These are phyloP conservation scores for Theropithecus gelada DNA, from an alignment of 2,113 vertebrate genomes.

Conservation along the genomic window DNA sequence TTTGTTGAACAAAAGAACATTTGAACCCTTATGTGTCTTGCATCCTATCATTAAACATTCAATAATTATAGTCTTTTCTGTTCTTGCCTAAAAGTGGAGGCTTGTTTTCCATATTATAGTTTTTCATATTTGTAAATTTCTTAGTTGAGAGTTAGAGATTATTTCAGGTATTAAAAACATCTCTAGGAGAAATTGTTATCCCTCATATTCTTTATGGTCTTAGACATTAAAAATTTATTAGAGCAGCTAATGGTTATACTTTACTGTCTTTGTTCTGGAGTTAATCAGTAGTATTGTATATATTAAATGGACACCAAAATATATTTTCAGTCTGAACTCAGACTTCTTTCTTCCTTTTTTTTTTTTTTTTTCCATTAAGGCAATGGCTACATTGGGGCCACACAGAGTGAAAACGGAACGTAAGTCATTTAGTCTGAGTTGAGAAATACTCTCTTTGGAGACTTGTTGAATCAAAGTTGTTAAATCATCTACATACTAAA, in stretches of 20 bases:
- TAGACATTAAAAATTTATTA: conserved; percentile 14
- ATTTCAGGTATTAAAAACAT: conserved; percentile 55
- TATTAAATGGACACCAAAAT: conserved; percentile 27
- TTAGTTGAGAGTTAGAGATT: conserved; percentile 28
- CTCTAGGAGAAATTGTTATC: not conserved
- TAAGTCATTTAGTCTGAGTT: conserved; percentile 83
- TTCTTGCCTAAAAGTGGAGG: conserved; percentile 39
- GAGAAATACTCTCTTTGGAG: not conserved
- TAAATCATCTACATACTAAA: not conserved
- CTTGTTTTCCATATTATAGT: conserved; percentile 27
- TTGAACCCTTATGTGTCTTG: conserved; percentile 4
- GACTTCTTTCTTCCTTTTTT: conserved; percentile 58
- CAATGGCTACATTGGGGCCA: conserved; percentile 94
- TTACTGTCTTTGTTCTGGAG: conserved; percentile 48
- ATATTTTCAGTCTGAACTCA: conserved; percentile 37
- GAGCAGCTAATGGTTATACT: not conserved
- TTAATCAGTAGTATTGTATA: not conserved
- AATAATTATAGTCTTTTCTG: not conserved
- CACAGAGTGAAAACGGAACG: conserved; percentile 95
- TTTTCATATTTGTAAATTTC: conserved; percentile 41
- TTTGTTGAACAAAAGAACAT: conserved; percentile 39
- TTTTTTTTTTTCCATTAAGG: conserved; percentile 82
- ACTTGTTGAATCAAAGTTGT: not conserved
- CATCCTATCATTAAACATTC: not conserved
- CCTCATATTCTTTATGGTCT: conserved; percentile 21